Conservation (phyloP, 2,113 vertebrate species). For the Myotis brandtii region DNA sequence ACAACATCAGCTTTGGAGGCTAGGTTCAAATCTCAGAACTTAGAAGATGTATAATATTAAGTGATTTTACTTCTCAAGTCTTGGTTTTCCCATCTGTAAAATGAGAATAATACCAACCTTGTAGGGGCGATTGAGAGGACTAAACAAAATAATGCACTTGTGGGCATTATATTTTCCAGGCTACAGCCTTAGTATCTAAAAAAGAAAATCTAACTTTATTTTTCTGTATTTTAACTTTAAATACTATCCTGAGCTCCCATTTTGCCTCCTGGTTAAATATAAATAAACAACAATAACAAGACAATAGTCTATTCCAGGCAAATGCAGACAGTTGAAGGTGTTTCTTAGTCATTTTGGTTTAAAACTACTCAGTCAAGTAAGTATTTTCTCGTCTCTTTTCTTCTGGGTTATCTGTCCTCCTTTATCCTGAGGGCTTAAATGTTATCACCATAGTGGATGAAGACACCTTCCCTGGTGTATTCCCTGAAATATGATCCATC, state of each 20-base stretch:
- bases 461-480: background rate
- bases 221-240: background rate
- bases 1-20: background rate
- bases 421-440: background rate
- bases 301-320: background rate
- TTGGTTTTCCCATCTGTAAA: conserved; percentile 5
- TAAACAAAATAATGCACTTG: background rate
- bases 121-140: background rate
- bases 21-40: background rate
- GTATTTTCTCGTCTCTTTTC: background rate
- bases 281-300: background rate
- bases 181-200: background rate
- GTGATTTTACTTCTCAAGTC: background rate
- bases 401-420: background rate
- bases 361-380: background rate
- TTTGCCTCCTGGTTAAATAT: conserved; percentile 3
- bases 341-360: background rate
- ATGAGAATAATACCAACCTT: background rate
- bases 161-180: background rate
- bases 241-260: background rate
- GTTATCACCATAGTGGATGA: background rate
- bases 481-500: background rate
- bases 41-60: background rate
- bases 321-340: background rate
- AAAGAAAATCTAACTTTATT: background rate